Base-by-base conservation (phyloP, 2,113 vertebrate species). In the Bostrychus sinensis region DNA sequence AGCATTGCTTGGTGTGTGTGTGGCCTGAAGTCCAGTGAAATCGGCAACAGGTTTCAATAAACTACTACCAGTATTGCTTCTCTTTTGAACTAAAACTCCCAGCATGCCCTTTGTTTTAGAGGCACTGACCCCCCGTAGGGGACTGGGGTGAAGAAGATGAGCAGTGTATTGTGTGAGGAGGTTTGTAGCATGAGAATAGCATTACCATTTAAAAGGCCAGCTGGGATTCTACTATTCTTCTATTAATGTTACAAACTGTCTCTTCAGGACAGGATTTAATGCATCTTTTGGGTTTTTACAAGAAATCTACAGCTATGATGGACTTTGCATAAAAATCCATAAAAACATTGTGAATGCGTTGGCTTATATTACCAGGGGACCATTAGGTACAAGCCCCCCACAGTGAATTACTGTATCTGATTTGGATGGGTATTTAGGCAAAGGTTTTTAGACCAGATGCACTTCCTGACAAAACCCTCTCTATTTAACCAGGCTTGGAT, bases 161-260 rank as follows among this genome's bases (percentile, higher is more conserved):
- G 70, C 78, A 68, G 70, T 48, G 81, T 82, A 89, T 90, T 92
- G 88, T 89, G 80, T 85, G 84, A 60, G 70, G 81, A n/a, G n/a
- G n/a, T n/a, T n/a, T n/a, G n/a, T n/a, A n/a, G n/a, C n/a, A n/a
- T n/a, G 73, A 88, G 82, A 75, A 89, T 80, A 45, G 83, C 78
- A 89, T 93, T 92, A 89, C 70, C 89, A 89, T 91, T 86, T 68
- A 73, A 91, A 87, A 84, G 77, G 55, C 53, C 79, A 51, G 65
- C 66, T 68, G 72, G 75, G 60, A 50, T 56, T 66, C 64, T 57
- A 75, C 20, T 58, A 43, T 59, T 36, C 65, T 66, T 45, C 60
- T 39, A 22, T 48, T 60, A 13, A 62, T 57, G 22, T 63, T 65
- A 61, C 2, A 8, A 60, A 39, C 55, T 36, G 19, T 13, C 43